Conservation (phyloP, 2,888 invertebrate species). For the Lasius fuliginosus region DNA sequence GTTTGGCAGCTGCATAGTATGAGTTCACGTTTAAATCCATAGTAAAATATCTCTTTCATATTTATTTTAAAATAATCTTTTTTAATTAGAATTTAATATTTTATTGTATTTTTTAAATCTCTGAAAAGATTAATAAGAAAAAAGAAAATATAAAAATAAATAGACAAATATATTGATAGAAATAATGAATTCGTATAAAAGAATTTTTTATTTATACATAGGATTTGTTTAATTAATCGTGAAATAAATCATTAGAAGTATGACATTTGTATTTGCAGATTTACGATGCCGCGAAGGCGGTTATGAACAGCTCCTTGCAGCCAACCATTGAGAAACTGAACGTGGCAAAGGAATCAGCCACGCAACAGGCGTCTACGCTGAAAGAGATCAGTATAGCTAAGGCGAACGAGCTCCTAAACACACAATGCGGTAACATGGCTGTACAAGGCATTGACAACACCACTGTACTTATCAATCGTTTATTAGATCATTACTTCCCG, state of each 20-base stretch:
- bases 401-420: constrained; percentile 91
- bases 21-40: neutral
- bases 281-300: constrained; percentile 83
- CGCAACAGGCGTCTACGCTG: constrained; percentile 89
- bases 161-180: neutral
- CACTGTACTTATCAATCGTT: constrained; percentile 90
- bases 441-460: constrained; percentile 91
- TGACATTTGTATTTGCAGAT: constrained; percentile 74
- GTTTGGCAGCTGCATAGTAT: neutral
- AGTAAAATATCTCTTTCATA: neutral
- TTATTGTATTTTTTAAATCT: neutral
- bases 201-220: neutral
- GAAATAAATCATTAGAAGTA: constrained; percentile 8
- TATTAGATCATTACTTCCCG: constrained; percentile 92
- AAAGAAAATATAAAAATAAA: neutral
- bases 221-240: neutral
- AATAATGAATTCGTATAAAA: neutral
- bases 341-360: constrained; percentile 87
- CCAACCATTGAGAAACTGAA: constrained; percentile 85
- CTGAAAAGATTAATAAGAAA: neutral
- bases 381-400: constrained; percentile 91
- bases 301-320: constrained; percentile 83
- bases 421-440: constrained; percentile 91
- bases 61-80: neutral
- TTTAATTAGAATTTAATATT: neutral